Conservation (phyloP, 2,113 vertebrate genomes). For the Urocitellus parryii region DNA sequence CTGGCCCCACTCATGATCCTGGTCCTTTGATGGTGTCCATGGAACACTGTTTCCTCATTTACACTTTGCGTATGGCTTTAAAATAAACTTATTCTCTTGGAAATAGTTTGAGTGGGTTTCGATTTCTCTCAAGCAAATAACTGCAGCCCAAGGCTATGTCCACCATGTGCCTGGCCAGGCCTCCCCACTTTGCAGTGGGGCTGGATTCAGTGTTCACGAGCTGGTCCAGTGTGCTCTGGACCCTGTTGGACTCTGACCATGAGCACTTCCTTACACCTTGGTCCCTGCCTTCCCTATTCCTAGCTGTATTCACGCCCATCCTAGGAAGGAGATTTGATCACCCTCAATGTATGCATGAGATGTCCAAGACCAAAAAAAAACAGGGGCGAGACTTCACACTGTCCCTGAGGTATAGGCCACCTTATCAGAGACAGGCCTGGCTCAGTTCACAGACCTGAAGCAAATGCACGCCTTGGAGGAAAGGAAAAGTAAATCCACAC, state of each 20-base stretch:
- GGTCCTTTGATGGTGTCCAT: not conserved
- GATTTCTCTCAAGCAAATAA: not conserved
- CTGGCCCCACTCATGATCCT: not conserved
- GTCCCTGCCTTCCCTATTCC: too few species aligned
- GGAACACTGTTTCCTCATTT: not conserved
- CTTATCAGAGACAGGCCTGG: not conserved
- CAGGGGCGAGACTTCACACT: not conserved
- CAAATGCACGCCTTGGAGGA: fast-evolving
- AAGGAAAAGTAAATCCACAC: not conserved
- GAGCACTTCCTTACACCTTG: not conserved
- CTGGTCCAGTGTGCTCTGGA: too few species aligned
- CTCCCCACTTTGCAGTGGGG: not conserved
- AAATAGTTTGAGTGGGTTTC: not conserved
- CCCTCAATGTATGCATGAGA: not conserved
- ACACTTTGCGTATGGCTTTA: not conserved
- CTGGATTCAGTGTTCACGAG: not conserved
- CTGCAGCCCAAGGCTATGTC: not conserved
- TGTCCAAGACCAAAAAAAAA: not conserved
- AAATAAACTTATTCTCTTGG: not conserved
- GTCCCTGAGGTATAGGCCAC: not conserved
- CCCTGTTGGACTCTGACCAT: fast-evolving
- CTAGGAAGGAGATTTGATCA: not conserved
- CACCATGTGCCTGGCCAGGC: not conserved
- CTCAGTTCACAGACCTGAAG: not conserved
- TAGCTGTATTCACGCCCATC: not conserved